phyloP scores from a whole-genome alignment of 2,113 vertebrate species.

The Amblyornis subalaris region DNA sequence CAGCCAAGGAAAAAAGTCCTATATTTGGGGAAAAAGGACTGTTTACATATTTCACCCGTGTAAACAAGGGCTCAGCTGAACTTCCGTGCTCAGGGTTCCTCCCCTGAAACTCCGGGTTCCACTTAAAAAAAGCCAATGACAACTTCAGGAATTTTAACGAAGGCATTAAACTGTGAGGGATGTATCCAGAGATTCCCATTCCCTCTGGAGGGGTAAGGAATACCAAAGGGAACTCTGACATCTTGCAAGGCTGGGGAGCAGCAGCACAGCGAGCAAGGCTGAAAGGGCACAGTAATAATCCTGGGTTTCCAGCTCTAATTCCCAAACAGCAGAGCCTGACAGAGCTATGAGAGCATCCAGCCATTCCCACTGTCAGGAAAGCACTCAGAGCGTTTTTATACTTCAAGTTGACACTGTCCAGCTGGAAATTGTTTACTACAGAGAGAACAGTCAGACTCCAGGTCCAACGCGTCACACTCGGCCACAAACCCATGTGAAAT shows the following conservation, averaged over 20 bases:
- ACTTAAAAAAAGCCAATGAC: background rate
- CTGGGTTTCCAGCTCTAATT: background rate
- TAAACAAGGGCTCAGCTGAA: background rate
- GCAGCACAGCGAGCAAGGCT: background rate
- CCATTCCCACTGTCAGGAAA: background rate
- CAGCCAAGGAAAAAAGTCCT: background rate
- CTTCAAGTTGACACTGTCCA: background rate
- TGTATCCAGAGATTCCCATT: background rate
- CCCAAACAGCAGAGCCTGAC: background rate
- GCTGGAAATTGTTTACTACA: background rate
- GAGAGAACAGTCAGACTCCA: background rate
- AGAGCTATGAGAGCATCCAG: fast-evolving
- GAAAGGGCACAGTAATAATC: background rate
- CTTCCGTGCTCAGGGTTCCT: background rate
- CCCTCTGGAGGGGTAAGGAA: background rate
- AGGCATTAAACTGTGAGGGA: background rate
- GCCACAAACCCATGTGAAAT: background rate
- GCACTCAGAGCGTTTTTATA: fast-evolving
- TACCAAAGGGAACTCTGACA: background rate
- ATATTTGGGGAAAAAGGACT: background rate
- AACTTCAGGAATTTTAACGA: background rate
- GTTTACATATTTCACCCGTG: background rate
- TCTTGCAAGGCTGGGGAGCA: background rate
- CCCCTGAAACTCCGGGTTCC: background rate
- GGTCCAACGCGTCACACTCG: fast-evolving